A percentile compares a stretch with the other conserved stretches of the same genome.
These are phyloP conservation scores for Brachymystax lenok DNA, from an alignment of 2,797 vertebrate species.

Conservation along the genomic window DNA sequence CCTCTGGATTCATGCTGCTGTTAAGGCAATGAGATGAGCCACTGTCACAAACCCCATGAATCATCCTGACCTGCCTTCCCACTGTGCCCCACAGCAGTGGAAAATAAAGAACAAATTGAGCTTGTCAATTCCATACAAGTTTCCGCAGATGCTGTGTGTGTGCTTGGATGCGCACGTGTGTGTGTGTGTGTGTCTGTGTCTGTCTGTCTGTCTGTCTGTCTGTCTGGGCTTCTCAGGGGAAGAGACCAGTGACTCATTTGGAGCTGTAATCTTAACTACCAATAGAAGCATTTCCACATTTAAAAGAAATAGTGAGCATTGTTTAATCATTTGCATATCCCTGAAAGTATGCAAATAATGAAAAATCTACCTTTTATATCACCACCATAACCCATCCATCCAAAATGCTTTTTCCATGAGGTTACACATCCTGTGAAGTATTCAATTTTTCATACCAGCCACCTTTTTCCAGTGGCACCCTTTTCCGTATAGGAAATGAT, in stretches of 20 bases:
- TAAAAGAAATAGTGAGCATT: constrained; percentile 36
- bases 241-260: constrained; percentile 41
- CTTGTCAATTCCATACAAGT: constrained; percentile 15
- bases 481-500: constrained; percentile 35
- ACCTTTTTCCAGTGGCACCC: constrained; percentile 20
- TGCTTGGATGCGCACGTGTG: too few relatives aligned
- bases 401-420: constrained; percentile 33
- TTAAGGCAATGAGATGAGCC: background rate
- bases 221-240: background rate
- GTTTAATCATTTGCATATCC: constrained; percentile 36
- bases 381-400: constrained; percentile 20
- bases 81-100: constrained; percentile 34
- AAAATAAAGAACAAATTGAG: constrained; percentile 20
- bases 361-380: constrained; percentile 36
- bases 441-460: constrained; percentile 24
- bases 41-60: background rate
- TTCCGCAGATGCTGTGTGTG: constrained; percentile 12
- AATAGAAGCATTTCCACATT: constrained; percentile 50
- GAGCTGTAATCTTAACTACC: constrained; percentile 37
- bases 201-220: too few relatives aligned
- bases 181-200: too few relatives aligned
- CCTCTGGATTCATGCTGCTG: background rate
- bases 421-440: constrained; percentile 20
- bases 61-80: background rate
- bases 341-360: constrained; percentile 41